Conservation (phyloP, 2,888 invertebrate species). For the Geophilus truncorum region DNA sequence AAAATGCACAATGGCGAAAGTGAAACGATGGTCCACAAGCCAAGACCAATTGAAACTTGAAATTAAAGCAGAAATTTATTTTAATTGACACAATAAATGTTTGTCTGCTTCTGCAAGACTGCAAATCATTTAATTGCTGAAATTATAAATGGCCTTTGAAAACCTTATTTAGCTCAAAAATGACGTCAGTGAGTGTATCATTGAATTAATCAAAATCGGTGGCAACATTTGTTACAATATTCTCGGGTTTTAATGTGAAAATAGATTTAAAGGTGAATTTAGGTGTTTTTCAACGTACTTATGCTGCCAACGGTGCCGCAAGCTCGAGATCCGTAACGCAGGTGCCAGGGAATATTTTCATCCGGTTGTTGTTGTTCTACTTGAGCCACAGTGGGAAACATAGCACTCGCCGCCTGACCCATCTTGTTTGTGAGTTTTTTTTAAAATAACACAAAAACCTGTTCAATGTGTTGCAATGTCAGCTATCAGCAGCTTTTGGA, state of each 20-base stretch:
- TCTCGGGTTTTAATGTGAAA: too few relatives aligned
- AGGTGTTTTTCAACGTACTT: too few relatives aligned
- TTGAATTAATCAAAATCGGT: not conserved
- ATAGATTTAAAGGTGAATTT: too few relatives aligned
- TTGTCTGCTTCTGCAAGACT: not conserved
- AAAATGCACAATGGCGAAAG: conserved; percentile 64
- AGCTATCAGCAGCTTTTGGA: not conserved
- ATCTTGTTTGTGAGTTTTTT: not conserved
- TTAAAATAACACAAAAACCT: not conserved
- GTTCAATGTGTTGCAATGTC: not conserved
- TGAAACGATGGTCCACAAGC: conserved; percentile 66
- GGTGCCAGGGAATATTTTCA: conserved; percentile 82
- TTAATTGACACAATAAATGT: not conserved
- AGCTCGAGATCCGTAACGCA: conserved; percentile 77
- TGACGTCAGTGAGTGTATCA: too few relatives aligned
- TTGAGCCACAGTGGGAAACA: conserved; percentile 13
- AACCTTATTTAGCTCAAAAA: too few relatives aligned
- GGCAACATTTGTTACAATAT: not conserved
- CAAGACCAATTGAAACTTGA: conserved; percentile 79
- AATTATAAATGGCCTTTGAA: too few relatives aligned
- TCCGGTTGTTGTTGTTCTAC: conserved; percentile 27
- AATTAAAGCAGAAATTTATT: conserved; percentile 42
- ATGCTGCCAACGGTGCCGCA: conserved; percentile 78
- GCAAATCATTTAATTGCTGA: not conserved
- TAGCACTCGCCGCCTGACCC: conserved; percentile 30